Percentiles rank a stretch among this genome's conserved stretches.
These are phyloP conservation scores for Numenius phaeopus DNA, from an alignment of 2,797 vertebrate species.

Conservation along the genomic window DNA sequence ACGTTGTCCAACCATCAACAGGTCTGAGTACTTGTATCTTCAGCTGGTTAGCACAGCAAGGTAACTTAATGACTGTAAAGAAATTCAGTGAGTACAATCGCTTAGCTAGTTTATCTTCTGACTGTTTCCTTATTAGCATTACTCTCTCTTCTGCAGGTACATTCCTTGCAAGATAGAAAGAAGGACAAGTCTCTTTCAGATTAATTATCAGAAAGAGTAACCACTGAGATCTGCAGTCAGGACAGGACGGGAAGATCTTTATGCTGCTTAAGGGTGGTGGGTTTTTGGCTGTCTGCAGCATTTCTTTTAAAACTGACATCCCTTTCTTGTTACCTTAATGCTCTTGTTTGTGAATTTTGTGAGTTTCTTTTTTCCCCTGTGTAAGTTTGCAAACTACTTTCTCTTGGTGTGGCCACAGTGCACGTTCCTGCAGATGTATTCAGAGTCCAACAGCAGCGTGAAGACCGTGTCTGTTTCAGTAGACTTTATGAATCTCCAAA, in stretches of 20 bases:
- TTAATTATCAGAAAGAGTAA: neutral
- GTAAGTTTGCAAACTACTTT: neutral
- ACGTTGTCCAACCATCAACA: neutral
- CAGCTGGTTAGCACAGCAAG: neutral
- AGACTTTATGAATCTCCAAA: neutral
- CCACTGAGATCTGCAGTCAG: neutral
- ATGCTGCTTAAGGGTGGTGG: neutral
- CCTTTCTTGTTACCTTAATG: neutral
- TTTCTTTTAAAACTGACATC: neutral
- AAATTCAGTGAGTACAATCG: neutral
- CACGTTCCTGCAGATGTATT: neutral
- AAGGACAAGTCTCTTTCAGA: neutral
- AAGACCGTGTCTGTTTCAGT: neutral
- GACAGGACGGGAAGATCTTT: neutral
- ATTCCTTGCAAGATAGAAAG: neutral
- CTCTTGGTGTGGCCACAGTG: neutral
- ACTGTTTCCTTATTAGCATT: neutral
- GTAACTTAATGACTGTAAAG: neutral
- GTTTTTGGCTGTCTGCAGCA: neutral
- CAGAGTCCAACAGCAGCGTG: neutral
- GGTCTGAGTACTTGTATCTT: neutral
- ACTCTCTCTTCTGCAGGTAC: neutral
- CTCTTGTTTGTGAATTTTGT: neutral
- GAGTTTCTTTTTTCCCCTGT: neutral
- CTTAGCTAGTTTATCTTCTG: neutral